A percentile compares a stretch with the other conserved stretches of the same genome.
phyloP scores from a whole-genome alignment of 1,140 invertebrate genomes.

The Drosophila subpulchrella region DNA sequence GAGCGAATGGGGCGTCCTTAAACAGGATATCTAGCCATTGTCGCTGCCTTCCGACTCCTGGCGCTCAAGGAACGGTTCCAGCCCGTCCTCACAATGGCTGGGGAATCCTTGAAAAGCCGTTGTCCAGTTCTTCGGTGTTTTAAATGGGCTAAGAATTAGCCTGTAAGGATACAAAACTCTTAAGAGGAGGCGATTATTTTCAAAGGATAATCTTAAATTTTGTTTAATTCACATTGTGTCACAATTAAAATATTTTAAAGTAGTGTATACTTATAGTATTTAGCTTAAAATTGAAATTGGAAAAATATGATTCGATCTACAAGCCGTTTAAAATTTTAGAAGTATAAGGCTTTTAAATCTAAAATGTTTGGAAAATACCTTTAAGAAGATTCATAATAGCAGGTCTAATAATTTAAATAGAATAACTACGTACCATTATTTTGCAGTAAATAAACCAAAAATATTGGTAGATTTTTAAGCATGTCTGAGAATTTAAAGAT shows the following conservation, averaged over 20 bases:
- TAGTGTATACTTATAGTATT: too few relatives aligned
- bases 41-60: conserved; percentile 42
- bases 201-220: background rate
- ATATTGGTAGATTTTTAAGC: too few relatives aligned
- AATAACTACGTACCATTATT: too few relatives aligned
- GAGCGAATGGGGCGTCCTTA: conserved; percentile 70
- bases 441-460: too few relatives aligned
- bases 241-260: background rate
- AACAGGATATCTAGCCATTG: conserved; percentile 75
- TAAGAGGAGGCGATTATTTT: background rate
- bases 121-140: conserved; percentile 18
- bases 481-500: too few relatives aligned
- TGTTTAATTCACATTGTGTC: background rate
- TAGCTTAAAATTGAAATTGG: too few relatives aligned
- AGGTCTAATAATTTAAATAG: too few relatives aligned
- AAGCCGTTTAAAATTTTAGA: too few relatives aligned
- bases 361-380: too few relatives aligned
- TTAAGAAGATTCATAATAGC: too few relatives aligned
- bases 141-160: background rate
- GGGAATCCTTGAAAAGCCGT: conserved; percentile 10
- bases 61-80: conserved; percentile 3
- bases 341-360: too few relatives aligned
- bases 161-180: background rate
- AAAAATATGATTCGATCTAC: too few relatives aligned
- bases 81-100: conserved; percentile 3